Percentiles rank a stretch among this genome's conserved stretches.
Evolutionary conservation across 2,113 vertebrate genomes (phyloP).

Genomic region (Mungos mungo): DNA sequence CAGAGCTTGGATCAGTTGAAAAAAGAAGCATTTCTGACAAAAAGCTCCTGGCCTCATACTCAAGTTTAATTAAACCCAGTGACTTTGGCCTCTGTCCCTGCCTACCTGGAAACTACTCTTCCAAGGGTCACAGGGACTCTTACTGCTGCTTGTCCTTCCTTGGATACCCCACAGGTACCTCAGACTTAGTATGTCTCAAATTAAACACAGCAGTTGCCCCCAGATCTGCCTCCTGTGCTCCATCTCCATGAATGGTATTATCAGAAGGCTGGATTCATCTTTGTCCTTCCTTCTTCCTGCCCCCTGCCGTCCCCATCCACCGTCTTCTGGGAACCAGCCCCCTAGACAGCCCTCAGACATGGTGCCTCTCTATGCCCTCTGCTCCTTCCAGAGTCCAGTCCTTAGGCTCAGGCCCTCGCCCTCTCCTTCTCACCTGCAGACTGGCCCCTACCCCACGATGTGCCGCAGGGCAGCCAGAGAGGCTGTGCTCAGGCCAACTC

Average conservation of each 20-base stretch:
- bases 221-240: background rate
- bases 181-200: background rate
- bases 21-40: background rate
- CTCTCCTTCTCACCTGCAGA: background rate
- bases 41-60: background rate
- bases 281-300: background rate
- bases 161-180: background rate
- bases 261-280: background rate
- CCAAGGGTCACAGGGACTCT: background rate
- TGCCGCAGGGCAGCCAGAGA: accelerated
- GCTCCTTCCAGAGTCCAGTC: background rate
- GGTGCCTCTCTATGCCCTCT: background rate
- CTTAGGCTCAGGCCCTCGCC: background rate
- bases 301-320: accelerated
- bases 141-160: background rate
- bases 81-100: background rate
- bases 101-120: background rate
- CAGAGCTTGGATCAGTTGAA: background rate
- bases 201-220: background rate
- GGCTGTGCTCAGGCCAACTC: background rate
- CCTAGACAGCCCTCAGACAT: background rate
- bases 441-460: no score
- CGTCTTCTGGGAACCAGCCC: background rate
- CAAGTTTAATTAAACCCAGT: background rate
- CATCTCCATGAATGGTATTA: accelerated